Evolutionary conservation across 2,888 invertebrate species (phyloP), one percentile per base, ranked within the genome.

Genomic region (Pheosia gnoma): DNA sequence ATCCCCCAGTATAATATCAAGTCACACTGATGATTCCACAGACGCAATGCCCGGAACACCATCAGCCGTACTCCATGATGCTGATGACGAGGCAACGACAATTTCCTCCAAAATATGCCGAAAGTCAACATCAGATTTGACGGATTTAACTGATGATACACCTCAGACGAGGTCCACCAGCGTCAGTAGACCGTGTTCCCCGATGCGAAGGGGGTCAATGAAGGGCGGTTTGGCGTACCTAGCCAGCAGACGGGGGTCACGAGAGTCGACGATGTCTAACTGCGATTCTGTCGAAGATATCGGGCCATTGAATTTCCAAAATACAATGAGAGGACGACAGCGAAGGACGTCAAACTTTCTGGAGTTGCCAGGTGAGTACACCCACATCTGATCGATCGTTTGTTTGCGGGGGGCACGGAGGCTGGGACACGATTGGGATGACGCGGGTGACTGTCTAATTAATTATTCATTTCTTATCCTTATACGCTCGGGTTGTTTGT

Each of bases 341-440:
- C 91, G 98, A 41, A 93, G 97, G 72, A 97, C 97, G 4, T 97
- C 97, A 0, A 98, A 98, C 89, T 98, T 98, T 83, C 93, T 98
- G 59, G 98, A 98, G 85, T 88, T 98, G 74, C 98, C 98, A 86
- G 97, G 97, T 97, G 85, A 91, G 90, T 84, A 59, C 47, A 25
- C 51, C 8, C 51, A 51, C 53, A 53, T 37, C 38, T 53, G 53
- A 53, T 53, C 53, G 53, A 53, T 53, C 53, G 53, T 37, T 51
- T 51, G 11, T 51, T 51, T 9, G 25, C 25, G 53, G 53, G 13
- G 53, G 53, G 10, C 5, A 53, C 37, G 37, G 53, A 11, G 36
- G 37, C 8, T 9, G 53, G 9, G 52, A 52, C 36, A 25, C 25
- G 25, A 53, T 37, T 25, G 51, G 51, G 9, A 25, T 53, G 37